These are phyloP conservation scores for Sarcophaga caerulescens DNA, from an alignment of 2,888 invertebrate species.

Conservation along the genomic window DNA sequence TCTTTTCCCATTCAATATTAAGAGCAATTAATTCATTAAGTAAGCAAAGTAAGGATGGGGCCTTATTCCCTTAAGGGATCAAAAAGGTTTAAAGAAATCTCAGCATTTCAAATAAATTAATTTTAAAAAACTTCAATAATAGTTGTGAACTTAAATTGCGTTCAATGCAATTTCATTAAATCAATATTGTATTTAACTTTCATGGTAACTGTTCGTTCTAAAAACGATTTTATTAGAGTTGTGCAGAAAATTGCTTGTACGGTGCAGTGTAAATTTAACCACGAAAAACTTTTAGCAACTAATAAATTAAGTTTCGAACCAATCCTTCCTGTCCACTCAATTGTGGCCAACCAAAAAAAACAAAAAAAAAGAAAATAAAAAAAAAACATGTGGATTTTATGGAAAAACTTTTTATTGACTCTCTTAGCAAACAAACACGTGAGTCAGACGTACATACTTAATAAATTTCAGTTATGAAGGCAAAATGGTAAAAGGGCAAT, in stretches of 20 bases:
- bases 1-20: too few relatives aligned
- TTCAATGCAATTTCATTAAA: too few relatives aligned
- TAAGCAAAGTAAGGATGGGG: too few relatives aligned
- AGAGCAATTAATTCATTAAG: too few relatives aligned
- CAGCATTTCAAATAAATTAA: too few relatives aligned
- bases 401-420: constrained; percentile 46
- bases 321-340: constrained; percentile 35
- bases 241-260: background rate
- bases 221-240: background rate
- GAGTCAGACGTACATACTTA: constrained; percentile 15
- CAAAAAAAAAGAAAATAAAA: too few relatives aligned
- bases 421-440: constrained; percentile 7
- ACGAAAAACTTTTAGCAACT: constrained; percentile 16
- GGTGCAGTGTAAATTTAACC: background rate
- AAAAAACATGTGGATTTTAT: background rate
- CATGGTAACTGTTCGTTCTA: background rate
- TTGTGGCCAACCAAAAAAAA: constrained; percentile 32
- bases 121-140: too few relatives aligned
- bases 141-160: too few relatives aligned
- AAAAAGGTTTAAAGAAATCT: too few relatives aligned
- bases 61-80: too few relatives aligned
- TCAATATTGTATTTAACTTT: too few relatives aligned
- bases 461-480: constrained; percentile 2
- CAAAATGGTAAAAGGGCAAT: background rate
- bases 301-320: constrained; percentile 33